A percentile compares a stretch with the other conserved stretches of the same genome.
phyloP scores from a whole-genome alignment of 2,888 invertebrate genomes.

The Bursaphelenchus okinawaensis region DNA sequence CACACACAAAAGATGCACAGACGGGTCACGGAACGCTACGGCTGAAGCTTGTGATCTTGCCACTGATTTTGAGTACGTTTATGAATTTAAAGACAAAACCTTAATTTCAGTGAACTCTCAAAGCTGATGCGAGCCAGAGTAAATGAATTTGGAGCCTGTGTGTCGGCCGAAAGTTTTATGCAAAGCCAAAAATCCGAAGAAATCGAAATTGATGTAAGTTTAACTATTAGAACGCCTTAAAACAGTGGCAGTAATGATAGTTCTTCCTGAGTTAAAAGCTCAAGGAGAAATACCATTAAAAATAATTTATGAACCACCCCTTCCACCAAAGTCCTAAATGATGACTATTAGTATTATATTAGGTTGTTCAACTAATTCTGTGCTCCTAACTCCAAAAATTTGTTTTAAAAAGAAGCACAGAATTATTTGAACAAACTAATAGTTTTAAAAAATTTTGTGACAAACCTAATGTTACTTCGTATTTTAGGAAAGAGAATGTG shows the following conservation, averaged over 20 bases:
- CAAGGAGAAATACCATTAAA: not conserved
- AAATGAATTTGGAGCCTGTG: constrained; percentile 16
- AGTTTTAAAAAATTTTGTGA: not conserved
- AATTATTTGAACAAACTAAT: too few relatives aligned
- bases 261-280: not conserved
- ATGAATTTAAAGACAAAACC: too few relatives aligned
- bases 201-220: constrained; percentile 15
- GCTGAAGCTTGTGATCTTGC: constrained; percentile 21
- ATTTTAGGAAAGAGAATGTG: constrained; percentile 12
- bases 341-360: too few relatives aligned
- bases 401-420: too few relatives aligned
- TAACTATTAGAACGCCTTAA: too few relatives aligned
- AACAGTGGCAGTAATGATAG: too few relatives aligned
- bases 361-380: too few relatives aligned
- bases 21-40: constrained; percentile 23
- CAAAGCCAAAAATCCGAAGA: constrained; percentile 5
- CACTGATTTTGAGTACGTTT: constrained; percentile 26
- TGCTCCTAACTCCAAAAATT: too few relatives aligned
- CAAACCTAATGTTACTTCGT: not conserved
- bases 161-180: constrained; percentile 14
- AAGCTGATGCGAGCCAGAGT: constrained; percentile 16
- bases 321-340: too few relatives aligned
- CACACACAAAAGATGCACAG: constrained; percentile 25
- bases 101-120: constrained; percentile 13
- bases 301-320: too few relatives aligned